phyloP scores from a whole-genome alignment of 2,113 vertebrate genomes.

The Lepus europaeus region DNA sequence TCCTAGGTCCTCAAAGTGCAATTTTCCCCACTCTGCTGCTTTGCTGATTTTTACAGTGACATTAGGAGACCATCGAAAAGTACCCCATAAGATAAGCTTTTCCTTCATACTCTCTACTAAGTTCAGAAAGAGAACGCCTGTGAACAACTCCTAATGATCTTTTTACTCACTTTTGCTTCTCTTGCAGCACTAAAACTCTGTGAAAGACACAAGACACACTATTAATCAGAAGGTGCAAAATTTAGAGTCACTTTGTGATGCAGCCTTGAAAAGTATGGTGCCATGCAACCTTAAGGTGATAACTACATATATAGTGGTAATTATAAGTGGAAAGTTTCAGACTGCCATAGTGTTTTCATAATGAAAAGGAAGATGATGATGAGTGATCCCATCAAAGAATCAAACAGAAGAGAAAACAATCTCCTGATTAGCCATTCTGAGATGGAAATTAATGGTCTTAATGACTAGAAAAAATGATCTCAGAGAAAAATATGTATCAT shows the following conservation, averaged over 20 bases:
- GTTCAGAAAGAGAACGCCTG: constrained; percentile 5
- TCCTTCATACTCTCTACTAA: constrained; percentile 46
- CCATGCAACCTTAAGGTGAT: constrained; percentile 42
- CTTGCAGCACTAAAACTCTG: neutral
- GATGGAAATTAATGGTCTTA: neutral
- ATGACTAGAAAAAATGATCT: neutral
- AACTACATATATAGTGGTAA: neutral
- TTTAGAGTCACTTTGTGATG: constrained; percentile 20
- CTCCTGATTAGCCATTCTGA: constrained; percentile 19
- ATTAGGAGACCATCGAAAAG: neutral
- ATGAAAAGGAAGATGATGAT: constrained; percentile 50
- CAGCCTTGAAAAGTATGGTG: neutral
- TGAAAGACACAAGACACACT: constrained; percentile 2
- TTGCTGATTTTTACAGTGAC: constrained; percentile 34
- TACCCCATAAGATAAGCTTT: neutral
- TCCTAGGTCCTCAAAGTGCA: neutral
- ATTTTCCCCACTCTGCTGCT: neutral
- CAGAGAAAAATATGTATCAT: neutral
- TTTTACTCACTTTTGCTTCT: neutral
- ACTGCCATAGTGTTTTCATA: constrained; percentile 12
- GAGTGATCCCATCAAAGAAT: constrained; percentile 28
- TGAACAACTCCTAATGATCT: constrained; percentile 36
- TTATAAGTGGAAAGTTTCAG: constrained; percentile 40
- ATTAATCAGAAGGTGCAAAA: neutral
- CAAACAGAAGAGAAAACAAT: neutral